phyloP scores from a whole-genome alignment of 2,113 vertebrate genomes.

The Eudyptes chrysolophus region DNA sequence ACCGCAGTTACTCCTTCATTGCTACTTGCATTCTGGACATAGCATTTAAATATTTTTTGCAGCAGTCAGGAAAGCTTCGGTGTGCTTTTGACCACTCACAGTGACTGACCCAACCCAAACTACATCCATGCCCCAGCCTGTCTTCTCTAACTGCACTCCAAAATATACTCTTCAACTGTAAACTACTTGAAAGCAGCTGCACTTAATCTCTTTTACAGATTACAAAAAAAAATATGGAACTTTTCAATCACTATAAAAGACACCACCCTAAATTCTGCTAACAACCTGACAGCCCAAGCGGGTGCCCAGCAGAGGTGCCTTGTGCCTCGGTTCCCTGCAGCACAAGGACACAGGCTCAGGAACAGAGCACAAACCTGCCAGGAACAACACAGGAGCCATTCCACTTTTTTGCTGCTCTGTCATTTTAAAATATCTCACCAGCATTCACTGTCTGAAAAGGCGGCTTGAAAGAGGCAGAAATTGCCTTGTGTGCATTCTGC shows the following conservation, averaged over 20 bases:
- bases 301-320: not conserved
- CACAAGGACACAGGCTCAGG: slow-evolving; percentile 22
- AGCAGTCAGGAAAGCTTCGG: not conserved
- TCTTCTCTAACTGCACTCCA: not conserved
- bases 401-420: slow-evolving; percentile 16
- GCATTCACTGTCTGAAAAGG: not conserved
- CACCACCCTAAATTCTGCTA: slow-evolving; percentile 39
- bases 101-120: not conserved
- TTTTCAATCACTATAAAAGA: slow-evolving; percentile 9
- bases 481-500: not conserved
- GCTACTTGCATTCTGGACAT: not conserved
- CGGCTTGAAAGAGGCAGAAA: not conserved
- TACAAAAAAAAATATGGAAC: not conserved
- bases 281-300: slow-evolving; percentile 1
- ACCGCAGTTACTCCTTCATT: not conserved
- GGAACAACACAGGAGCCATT: slow-evolving; percentile 6
- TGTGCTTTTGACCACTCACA: not conserved
- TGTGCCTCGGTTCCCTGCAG: slow-evolving; percentile 45
- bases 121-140: not conserved
- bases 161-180: not conserved
- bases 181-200: not conserved
- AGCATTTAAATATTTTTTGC: not conserved
- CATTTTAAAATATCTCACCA: not conserved
- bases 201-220: not conserved
- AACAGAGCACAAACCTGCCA: slow-evolving; percentile 7